A percentile compares a stretch with the other conserved stretches of the same genome.
Conservation (phyloP, 2,888 invertebrate species). For the Steinernema hermaphroditum region DNA sequence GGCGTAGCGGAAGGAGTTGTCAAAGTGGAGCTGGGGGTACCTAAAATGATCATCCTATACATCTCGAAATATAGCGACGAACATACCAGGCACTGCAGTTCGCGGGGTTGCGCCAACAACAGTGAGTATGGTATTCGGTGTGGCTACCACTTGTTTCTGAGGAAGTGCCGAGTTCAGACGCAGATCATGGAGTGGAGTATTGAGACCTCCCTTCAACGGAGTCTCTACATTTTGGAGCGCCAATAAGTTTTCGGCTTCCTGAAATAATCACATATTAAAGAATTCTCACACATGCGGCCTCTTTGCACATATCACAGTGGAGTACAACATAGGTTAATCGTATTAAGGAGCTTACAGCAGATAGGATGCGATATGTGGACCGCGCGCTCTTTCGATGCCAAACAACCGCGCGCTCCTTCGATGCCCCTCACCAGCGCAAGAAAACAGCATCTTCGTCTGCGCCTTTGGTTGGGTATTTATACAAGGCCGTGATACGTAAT, state of each 20-base stretch:
- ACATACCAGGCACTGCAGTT: conserved; percentile 38
- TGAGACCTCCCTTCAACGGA: conserved; percentile 89
- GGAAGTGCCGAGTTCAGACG: conserved; percentile 75
- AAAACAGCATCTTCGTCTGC: too few relatives aligned
- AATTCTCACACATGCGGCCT: too few relatives aligned
- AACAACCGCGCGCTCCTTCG: too few relatives aligned
- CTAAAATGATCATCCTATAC: conserved; percentile 35
- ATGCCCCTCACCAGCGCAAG: too few relatives aligned
- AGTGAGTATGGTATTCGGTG: conserved; percentile 87
- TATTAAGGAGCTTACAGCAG: not conserved
- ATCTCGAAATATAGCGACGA: not conserved
- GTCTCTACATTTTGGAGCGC: conserved; percentile 96
- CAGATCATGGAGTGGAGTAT: conserved; percentile 86
- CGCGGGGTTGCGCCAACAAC: conserved; percentile 66
- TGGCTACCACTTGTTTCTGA: conserved; percentile 68
- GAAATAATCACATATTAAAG: conserved; percentile 70
- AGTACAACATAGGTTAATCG: conserved; percentile 1
- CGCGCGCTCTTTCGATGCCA: not conserved
- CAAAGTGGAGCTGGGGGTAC: conserved; percentile 42
- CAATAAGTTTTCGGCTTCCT: conserved; percentile 98
- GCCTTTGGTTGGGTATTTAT: too few relatives aligned
- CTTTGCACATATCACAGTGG: not conserved
- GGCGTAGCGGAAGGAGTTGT: conserved; percentile 74
- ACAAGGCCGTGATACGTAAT: too few relatives aligned
- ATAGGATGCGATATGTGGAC: not conserved